phyloP scores from a whole-genome alignment of 2,113 vertebrate species.

The Ameiurus melas region DNA sequence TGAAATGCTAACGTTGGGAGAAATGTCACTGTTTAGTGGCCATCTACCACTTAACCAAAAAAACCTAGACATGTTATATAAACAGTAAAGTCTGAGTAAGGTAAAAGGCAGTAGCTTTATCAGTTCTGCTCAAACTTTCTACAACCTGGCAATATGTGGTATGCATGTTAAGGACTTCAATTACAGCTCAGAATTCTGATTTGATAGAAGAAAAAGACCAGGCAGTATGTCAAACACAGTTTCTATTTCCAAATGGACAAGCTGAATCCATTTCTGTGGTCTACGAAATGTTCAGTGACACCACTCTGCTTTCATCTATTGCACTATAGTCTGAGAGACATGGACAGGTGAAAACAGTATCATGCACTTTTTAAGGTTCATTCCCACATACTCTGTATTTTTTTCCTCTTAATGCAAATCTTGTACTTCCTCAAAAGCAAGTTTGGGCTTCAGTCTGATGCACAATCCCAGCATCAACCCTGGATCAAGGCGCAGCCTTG shows the following conservation, averaged over 20 bases:
- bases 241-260: neutral
- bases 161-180: slow-evolving; percentile 11
- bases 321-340: neutral
- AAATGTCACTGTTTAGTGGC: slow-evolving; percentile 7
- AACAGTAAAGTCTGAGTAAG: slow-evolving; percentile 11
- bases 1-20: neutral
- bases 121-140: slow-evolving; percentile 16
- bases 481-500: neutral
- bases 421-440: neutral
- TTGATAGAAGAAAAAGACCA: neutral
- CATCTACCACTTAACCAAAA: neutral
- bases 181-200: slow-evolving; percentile 14
- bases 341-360: neutral
- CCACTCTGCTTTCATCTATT: neutral
- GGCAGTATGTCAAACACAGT: neutral
- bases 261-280: neutral
- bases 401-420: neutral
- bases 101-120: neutral
- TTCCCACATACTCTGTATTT: neutral
- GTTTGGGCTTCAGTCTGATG: neutral
- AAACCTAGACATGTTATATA: neutral
- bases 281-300: neutral
- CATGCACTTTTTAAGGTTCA: neutral
- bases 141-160: neutral
- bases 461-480: neutral